Percentiles rank a stretch among this genome's conserved stretches.
These are phyloP conservation scores for Seriola aureovittata DNA, from an alignment of 2,113 vertebrate species.

Conservation along the genomic window DNA sequence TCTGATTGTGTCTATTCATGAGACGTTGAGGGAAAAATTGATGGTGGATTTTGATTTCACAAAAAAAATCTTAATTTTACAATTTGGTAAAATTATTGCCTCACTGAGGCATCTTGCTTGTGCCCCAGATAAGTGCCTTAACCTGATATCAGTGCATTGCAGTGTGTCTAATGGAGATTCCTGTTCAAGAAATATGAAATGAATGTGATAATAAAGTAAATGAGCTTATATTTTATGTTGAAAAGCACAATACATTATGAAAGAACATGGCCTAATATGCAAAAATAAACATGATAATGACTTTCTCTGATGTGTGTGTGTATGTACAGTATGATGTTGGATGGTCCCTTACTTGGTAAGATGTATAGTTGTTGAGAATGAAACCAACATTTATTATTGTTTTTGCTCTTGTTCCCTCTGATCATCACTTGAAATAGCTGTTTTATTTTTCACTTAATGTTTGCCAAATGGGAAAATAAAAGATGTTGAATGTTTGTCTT, in stretches of 20 bases:
- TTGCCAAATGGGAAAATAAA: constrained; percentile 56
- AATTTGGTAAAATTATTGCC: background rate
- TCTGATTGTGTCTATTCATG: background rate
- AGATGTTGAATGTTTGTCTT: constrained; percentile 5
- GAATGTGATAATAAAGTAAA: constrained; percentile 36
- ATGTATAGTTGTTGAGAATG: background rate
- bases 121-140: background rate
- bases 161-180: constrained; percentile 8
- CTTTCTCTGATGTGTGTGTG: background rate
- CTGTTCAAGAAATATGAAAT: constrained; percentile 5
- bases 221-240: constrained; percentile 16
- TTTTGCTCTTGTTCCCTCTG: constrained; percentile 18
- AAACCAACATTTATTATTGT: constrained; percentile 5
- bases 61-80: background rate
- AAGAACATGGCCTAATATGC: background rate
- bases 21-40: background rate
- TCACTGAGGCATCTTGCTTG: background rate
- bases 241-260: constrained; percentile 26
- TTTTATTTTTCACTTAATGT: constrained; percentile 42
- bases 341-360: constrained; percentile 13
- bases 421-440: constrained; percentile 61
- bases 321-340: background rate
- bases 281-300: background rate
- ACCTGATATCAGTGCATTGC: background rate
- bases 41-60: constrained; percentile 22